These are phyloP conservation scores for Lates japonicus DNA, from an alignment of 2,797 vertebrate genomes.

Conservation along the genomic window DNA sequence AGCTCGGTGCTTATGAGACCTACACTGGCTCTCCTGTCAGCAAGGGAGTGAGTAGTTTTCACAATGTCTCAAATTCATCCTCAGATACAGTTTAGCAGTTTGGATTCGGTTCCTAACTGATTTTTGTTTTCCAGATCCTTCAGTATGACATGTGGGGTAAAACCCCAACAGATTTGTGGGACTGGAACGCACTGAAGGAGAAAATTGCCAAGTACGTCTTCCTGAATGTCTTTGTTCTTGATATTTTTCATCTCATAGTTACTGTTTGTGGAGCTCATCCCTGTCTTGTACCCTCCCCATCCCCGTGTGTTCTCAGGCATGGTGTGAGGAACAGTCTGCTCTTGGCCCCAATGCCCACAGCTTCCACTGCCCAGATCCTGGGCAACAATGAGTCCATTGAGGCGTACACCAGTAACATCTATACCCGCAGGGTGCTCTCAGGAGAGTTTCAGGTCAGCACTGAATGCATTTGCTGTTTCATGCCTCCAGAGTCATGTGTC, in stretches of 20 bases:
- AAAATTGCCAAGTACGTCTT: conserved; percentile 89
- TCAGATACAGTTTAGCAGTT: not conserved
- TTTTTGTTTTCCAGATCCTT: conserved; percentile 81
- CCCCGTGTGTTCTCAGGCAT: conserved; percentile 74
- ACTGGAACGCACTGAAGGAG: conserved; percentile 93
- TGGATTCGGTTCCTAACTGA: not conserved
- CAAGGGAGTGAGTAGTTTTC: conserved; percentile 85
- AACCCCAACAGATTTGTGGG: conserved; percentile 92
- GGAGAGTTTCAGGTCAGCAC: conserved; percentile 93
- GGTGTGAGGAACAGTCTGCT: conserved; percentile 97
- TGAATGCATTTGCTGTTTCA: not conserved
- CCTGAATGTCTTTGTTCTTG: conserved; percentile 8
- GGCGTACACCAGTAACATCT: conserved; percentile 98
- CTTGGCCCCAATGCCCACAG: conserved; percentile 96
- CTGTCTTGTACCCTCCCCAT: not conserved
- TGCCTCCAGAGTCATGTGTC: not conserved
- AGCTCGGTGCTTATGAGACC: conserved; percentile 90
- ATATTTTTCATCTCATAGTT: not conserved
- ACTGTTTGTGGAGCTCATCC: not conserved
- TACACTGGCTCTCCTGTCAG: conserved; percentile 94
- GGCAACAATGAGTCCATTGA: conserved; percentile 98
- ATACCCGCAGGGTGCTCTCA: conserved; percentile 95
- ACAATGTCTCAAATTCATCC: conserved; percentile 13
- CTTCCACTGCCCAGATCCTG: conserved; percentile 97
- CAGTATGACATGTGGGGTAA: conserved; percentile 97